phyloP scores from a whole-genome alignment of 2,888 invertebrate species.

The Anoplius nigerrimus region DNA sequence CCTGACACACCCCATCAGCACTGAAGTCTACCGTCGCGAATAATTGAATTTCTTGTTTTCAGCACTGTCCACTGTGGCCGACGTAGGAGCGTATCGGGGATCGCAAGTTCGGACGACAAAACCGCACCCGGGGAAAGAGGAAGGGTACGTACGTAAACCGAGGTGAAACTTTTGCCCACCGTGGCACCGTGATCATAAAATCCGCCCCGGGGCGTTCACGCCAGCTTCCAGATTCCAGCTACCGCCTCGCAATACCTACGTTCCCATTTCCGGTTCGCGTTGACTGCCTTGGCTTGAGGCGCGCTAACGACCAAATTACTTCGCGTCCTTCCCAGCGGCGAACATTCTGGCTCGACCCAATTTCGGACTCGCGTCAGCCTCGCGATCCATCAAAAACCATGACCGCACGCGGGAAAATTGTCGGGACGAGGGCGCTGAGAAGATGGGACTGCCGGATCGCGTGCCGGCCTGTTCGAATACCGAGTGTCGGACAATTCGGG shows the following conservation, averaged over 20 bases:
- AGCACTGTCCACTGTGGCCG: too few relatives aligned
- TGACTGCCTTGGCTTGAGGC: neutral
- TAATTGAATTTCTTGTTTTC: too few relatives aligned
- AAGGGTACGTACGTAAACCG: too few relatives aligned
- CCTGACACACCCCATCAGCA: too few relatives aligned
- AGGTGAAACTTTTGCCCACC: too few relatives aligned
- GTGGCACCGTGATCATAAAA: too few relatives aligned
- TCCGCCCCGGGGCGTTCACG: too few relatives aligned
- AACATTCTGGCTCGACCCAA: slow-evolving; percentile 26
- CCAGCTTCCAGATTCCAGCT: too few relatives aligned
- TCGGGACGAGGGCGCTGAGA: slow-evolving; percentile 15
- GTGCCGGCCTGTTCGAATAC: neutral
- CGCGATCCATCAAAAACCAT: slow-evolving; percentile 32
- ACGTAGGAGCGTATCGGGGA: too few relatives aligned
- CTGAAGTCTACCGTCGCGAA: too few relatives aligned
- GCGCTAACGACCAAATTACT: slow-evolving; percentile 24
- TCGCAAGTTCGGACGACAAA: neutral
- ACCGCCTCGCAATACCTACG: neutral
- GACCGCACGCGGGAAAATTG: slow-evolving; percentile 12
- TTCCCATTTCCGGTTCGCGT: neutral
- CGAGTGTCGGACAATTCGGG: too few relatives aligned
- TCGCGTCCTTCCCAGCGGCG: slow-evolving; percentile 9
- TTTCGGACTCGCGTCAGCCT: slow-evolving; percentile 26
- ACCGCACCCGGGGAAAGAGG: neutral
- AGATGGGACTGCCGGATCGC: slow-evolving; percentile 12